These are phyloP conservation scores for Neomicropteryx cornuta DNA, from an alignment of 1,140 invertebrate species.

Conservation along the genomic window DNA sequence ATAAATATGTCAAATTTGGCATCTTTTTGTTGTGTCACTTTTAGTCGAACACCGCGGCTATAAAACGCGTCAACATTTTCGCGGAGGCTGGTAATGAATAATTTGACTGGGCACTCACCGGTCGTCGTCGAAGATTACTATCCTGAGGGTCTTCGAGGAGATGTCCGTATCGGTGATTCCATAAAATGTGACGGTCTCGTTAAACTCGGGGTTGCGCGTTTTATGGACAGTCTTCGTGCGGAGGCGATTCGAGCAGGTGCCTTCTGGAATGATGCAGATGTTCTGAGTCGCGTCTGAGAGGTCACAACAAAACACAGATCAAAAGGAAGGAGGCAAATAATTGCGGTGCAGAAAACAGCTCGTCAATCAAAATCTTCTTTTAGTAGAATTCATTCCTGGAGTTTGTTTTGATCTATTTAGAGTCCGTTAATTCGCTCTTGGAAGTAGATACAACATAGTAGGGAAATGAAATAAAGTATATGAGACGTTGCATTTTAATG, in stretches of 20 bases:
- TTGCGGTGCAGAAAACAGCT: neutral
- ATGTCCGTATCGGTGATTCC: constrained; percentile 75
- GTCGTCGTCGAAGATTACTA: constrained; percentile 71
- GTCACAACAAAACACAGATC: neutral
- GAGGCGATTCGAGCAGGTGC: constrained; percentile 57
- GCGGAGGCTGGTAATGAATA: constrained; percentile 44
- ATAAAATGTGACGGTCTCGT: constrained; percentile 85
- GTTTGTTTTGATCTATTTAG: too few species aligned
- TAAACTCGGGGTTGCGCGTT: constrained; percentile 87
- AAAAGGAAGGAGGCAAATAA: neutral
- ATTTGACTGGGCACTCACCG: constrained; percentile 71
- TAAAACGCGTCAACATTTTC: too few species aligned
- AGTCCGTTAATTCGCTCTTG: too few species aligned
- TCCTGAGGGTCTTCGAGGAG: constrained; percentile 57
- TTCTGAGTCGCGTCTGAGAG: too few species aligned
- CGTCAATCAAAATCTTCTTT: neutral
- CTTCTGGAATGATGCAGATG: too few species aligned
- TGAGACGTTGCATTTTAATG: too few species aligned
- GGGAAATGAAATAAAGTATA: too few species aligned
- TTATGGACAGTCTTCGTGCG: constrained; percentile 85
- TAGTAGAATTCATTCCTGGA: too few species aligned
- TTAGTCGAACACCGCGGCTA: too few species aligned
- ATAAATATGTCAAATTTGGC: too few species aligned
- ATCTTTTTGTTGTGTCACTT: too few species aligned
- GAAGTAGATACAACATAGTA: too few species aligned